Evolutionary conservation across 2,888 invertebrate genomes (phyloP).

Genomic region (Protodeltote pygarga): DNA sequence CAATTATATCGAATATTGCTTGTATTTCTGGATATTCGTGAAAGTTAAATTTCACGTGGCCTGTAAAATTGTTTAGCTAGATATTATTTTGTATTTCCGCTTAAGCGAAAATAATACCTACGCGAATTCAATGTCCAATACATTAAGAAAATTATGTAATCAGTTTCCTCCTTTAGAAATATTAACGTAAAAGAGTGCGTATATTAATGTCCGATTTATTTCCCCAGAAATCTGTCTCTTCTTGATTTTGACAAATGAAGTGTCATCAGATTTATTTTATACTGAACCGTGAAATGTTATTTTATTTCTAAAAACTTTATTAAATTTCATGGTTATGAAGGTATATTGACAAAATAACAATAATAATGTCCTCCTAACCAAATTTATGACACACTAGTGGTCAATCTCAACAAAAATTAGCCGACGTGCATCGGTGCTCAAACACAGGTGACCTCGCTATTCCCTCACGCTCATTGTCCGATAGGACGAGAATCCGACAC

Average conservation of each 20-base stretch:
- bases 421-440: too few relatives aligned
- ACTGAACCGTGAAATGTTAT: conserved; percentile 5
- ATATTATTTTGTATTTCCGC: neutral
- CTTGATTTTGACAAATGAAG: conserved; percentile 36
- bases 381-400: too few relatives aligned
- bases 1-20: too few relatives aligned
- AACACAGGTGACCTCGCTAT: too few relatives aligned
- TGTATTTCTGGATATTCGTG: too few relatives aligned
- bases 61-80: too few relatives aligned
- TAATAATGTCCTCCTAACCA: too few relatives aligned
- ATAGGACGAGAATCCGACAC: too few relatives aligned
- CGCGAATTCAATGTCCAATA: neutral
- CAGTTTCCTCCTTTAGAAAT: conserved; percentile 5
- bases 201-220: conserved; percentile 17
- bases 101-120: conserved; percentile 1
- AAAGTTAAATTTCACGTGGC: too few relatives aligned
- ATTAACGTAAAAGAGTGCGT: conserved; percentile 15
- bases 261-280: conserved; percentile 29
- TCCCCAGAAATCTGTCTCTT: conserved; percentile 20
- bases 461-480: too few relatives aligned
- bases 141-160: conserved; percentile 11
- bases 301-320: conserved; percentile 1
- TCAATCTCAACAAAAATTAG: too few relatives aligned
- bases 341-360: too few relatives aligned
- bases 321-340: neutral